Conservation (phyloP, 2,888 invertebrate species). For the Brenthis daphne region DNA sequence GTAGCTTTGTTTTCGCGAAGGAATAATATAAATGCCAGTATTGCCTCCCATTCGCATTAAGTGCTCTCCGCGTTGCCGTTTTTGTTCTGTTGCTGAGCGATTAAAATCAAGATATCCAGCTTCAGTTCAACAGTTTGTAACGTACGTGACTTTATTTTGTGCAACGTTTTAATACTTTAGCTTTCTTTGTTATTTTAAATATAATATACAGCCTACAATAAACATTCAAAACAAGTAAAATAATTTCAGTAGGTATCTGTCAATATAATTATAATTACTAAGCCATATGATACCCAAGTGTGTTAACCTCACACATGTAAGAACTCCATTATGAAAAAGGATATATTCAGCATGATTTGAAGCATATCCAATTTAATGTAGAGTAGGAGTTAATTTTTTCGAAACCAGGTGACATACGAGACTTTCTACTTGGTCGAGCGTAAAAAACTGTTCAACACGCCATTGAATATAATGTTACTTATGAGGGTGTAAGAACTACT, state of each 20-base stretch:
- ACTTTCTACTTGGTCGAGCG: constrained; percentile 71
- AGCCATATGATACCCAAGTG: constrained; percentile 19
- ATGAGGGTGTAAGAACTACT: constrained; percentile 17
- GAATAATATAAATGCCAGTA: constrained; percentile 43
- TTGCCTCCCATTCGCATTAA: constrained; percentile 28
- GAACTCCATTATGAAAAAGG: constrained; percentile 14
- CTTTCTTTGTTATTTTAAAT: neutral
- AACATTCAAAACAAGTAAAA: neutral
- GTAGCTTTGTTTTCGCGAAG: constrained; percentile 72
- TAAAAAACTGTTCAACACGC: constrained; percentile 72
- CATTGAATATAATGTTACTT: constrained; percentile 62
- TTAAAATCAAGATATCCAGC: constrained; percentile 19
- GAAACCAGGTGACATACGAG: constrained; percentile 69
- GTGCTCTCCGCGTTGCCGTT: constrained; percentile 28
- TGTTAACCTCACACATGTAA: constrained; percentile 6
- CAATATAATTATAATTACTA: constrained; percentile 52
- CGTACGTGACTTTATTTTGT: constrained; percentile 14
- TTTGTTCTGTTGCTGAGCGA: constrained; percentile 27
- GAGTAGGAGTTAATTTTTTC: constrained; percentile 30
- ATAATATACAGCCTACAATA: too few species aligned
- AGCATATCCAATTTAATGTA: constrained; percentile 36
- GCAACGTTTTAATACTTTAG: neutral
- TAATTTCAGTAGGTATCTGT: constrained; percentile 42
- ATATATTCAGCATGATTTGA: constrained; percentile 15
- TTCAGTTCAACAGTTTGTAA: neutral